phyloP scores from a whole-genome alignment of 1,140 invertebrate species.

The Episyrphus balteatus region DNA sequence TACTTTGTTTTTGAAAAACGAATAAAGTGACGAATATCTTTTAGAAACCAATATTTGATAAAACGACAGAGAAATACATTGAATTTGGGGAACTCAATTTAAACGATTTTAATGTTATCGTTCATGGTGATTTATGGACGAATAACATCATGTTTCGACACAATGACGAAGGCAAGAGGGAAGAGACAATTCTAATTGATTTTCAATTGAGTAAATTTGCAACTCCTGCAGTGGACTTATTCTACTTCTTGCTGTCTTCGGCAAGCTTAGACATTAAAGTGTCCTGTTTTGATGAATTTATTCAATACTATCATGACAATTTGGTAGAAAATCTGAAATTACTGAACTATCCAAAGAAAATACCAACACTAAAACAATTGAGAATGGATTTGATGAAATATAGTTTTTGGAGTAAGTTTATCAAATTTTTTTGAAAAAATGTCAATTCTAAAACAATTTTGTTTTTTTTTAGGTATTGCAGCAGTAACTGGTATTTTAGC shows the following conservation, averaged over 20 bases:
- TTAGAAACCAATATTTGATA: no score
- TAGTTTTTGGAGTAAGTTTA: slow-evolving; percentile 5
- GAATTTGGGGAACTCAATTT: slow-evolving; percentile 8
- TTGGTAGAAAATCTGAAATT: slow-evolving; percentile 10
- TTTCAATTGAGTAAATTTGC: slow-evolving; percentile 24
- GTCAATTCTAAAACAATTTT: not conserved
- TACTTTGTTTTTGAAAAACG: no score
- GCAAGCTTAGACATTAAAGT: slow-evolving; percentile 12
- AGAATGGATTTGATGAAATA: slow-evolving; percentile 9
- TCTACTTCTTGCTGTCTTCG: slow-evolving; percentile 23
- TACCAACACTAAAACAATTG: slow-evolving; percentile 12
- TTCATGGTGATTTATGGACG: slow-evolving; percentile 46
- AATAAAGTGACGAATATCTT: no score
- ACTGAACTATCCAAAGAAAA: slow-evolving; percentile 13
- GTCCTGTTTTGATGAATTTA: slow-evolving; percentile 14
- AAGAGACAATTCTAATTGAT: slow-evolving; percentile 20
- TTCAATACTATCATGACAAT: slow-evolving; percentile 14
- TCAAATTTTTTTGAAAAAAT: not conserved
- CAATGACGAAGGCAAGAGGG: slow-evolving; percentile 12
- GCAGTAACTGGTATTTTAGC: not conserved
- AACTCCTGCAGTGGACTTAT: slow-evolving; percentile 24
- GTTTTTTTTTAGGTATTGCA: not conserved
- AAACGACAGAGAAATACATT: no score
- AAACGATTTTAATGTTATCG: slow-evolving; percentile 46
- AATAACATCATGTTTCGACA: slow-evolving; percentile 39